Evolutionary conservation across 2,113 vertebrate genomes (phyloP).

Genomic region (Chionis minor): DNA sequence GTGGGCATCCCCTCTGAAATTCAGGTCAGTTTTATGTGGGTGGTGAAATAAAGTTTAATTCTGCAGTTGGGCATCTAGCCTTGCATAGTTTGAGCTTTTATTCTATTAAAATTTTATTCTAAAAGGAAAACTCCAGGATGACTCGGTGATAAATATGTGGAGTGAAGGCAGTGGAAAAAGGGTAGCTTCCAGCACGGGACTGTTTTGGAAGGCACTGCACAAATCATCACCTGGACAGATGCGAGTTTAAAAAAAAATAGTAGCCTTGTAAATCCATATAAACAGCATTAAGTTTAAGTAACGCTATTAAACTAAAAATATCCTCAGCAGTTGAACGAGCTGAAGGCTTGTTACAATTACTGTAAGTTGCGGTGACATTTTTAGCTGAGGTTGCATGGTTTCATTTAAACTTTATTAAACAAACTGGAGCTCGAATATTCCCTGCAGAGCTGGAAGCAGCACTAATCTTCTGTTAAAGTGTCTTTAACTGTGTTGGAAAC

Average conservation of each 20-base stretch:
- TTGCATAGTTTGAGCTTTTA: background rate
- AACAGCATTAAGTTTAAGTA: slow-evolving; percentile 20
- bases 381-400: slow-evolving; percentile 37
- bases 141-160: background rate
- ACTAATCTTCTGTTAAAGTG: slow-evolving; percentile 8
- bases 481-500: background rate
- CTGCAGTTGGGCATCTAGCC: background rate
- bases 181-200: rapidly evolving
- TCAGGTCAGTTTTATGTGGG: background rate
- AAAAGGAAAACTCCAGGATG: background rate
- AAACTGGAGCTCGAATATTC: slow-evolving; percentile 1
- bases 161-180: background rate
- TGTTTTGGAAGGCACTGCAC: background rate
- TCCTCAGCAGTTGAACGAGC: background rate
- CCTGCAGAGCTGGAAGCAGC: slow-evolving; percentile 5
- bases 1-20: background rate
- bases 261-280: background rate
- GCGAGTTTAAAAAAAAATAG: background rate
- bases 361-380: background rate
- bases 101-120: background rate
- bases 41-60: background rate
- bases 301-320: slow-evolving; percentile 4
- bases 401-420: slow-evolving; percentile 65
- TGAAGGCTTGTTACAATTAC: background rate
- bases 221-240: background rate